Evolutionary conservation across 2,888 invertebrate genomes (phyloP).

Genomic region (Tenthredo distinguenda): DNA sequence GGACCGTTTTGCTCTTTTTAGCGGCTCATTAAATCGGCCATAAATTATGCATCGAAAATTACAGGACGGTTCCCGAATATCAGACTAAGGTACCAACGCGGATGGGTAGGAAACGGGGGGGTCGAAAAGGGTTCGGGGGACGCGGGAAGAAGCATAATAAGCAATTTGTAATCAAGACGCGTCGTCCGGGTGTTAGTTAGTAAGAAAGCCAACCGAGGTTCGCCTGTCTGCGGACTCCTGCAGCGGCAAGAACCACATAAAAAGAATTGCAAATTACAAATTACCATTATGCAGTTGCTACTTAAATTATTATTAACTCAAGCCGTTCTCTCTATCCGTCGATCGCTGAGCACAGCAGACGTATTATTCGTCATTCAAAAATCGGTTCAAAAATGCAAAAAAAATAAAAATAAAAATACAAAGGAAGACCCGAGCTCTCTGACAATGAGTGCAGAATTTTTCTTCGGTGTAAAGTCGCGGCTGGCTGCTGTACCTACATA

Average conservation of each 20-base stretch:
- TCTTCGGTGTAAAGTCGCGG: background rate
- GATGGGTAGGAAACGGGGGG: conserved; percentile 17
- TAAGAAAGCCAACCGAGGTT: conserved; percentile 69
- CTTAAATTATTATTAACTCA: conserved; percentile 71
- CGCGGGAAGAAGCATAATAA: conserved; percentile 70
- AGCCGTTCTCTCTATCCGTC: conserved; percentile 31
- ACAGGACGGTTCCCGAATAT: conserved; percentile 70
- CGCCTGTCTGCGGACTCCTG: conserved; percentile 57
- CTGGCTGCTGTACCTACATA: background rate
- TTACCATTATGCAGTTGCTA: conserved; percentile 71
- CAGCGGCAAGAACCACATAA: conserved; percentile 60
- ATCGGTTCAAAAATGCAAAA: background rate
- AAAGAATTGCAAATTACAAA: conserved; percentile 75
- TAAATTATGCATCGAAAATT: conserved; percentile 78
- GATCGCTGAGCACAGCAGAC: background rate
- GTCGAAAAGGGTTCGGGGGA: conserved; percentile 19
- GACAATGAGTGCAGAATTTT: background rate
- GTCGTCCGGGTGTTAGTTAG: conserved; percentile 73
- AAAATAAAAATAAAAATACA: background rate
- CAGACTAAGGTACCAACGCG: conserved; percentile 57
- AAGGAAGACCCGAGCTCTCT: background rate
- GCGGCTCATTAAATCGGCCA: conserved; percentile 77
- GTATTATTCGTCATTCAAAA: background rate
- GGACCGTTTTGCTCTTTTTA: conserved; percentile 71
- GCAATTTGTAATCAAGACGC: conserved; percentile 78